phyloP scores from a whole-genome alignment of 35 echinoderm and acorn worm species.

The Heliocidaris tuberculata region DNA sequence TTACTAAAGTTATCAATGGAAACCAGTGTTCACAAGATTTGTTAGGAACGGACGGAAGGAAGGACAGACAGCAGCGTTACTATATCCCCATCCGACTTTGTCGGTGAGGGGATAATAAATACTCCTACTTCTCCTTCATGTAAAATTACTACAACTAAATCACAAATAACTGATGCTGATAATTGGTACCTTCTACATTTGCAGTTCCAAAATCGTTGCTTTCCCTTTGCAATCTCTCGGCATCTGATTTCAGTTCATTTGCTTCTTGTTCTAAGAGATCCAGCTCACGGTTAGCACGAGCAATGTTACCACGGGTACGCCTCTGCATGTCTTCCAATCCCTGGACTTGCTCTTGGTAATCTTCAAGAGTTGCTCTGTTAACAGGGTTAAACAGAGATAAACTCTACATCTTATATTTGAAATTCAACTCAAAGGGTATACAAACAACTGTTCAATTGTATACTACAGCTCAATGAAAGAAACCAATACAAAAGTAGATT shows the following conservation, averaged over 20 bases:
- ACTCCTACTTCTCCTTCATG: neutral
- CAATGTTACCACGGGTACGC: conserved; percentile 39
- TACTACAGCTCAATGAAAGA: no score
- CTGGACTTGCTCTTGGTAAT: conserved; percentile 36
- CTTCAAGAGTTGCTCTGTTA: conserved; percentile 48
- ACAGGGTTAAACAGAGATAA: neutral
- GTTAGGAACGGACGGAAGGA: no score
- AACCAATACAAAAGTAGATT: no score
- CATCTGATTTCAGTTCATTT: conserved; percentile 52
- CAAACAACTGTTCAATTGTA: no score
- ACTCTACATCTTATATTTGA: no score
- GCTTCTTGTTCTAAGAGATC: conserved; percentile 52
- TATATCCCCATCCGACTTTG: no score
- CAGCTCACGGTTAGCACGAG: conserved; percentile 63
- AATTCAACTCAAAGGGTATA: no score
- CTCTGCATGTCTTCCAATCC: conserved; percentile 54
- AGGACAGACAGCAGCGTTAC: no score
- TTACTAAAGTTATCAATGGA: no score
- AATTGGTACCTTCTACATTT: conserved; percentile 69
- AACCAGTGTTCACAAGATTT: no score
- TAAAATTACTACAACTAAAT: neutral
- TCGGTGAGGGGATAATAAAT: no score
- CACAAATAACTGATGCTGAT: neutral
- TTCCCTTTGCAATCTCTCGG: conserved; percentile 58
- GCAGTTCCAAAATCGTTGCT: conserved; percentile 51